Base-by-base conservation (phyloP, 2,113 vertebrate species). In the Ictalurus furcatus region DNA sequence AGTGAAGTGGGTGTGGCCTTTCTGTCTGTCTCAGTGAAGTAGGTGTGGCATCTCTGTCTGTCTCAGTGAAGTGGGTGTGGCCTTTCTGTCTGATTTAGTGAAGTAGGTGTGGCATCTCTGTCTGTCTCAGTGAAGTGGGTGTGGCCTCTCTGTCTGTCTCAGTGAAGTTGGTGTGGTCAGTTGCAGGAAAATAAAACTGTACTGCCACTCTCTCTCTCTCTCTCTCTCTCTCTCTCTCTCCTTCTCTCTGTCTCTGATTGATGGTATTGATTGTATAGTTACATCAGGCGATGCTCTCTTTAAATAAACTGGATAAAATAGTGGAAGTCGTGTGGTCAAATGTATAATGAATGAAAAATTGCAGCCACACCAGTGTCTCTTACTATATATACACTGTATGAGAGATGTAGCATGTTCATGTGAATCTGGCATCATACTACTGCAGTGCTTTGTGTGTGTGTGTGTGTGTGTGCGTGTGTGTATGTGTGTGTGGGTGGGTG, bases 401-500 rank as follows among this genome's bases (percentile, higher is more conserved):
- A 54, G 52, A 54, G 52, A 11, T 12, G 52, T 54, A 13, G 52
- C 52, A 69, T 69, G 67, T 69, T 69, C n/a, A 69, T 69, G 67
- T 14, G 67, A 69, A 16, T 16, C 67, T 69, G 9, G 3, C 67
- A 5, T 30, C n/a, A 69, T 16, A n/a, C 28, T 59, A 2, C 54
- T 59, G 23, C 44, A 54, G 2, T 82, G 54, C 13, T 34, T 56
- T 58, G 14, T 61, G 37, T 40, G 82, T 84, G 82, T 63, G 92
- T 92, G 93, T 93, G 40, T n/a, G n/a, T n/a, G n/a, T n/a, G n/a
- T n/a, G n/a, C n/a, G n/a, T n/a, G n/a, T n/a, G n/a, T n/a, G n/a
- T n/a, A n/a, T n/a, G n/a, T n/a, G n/a, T n/a, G n/a, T n/a, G 85
- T 74, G 85, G 76, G 85, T 23, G 11, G 85, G 76, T 88, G 74